Evolutionary conservation across 2,797 vertebrate genomes (phyloP).

Genomic region (Mycteria americana): DNA sequence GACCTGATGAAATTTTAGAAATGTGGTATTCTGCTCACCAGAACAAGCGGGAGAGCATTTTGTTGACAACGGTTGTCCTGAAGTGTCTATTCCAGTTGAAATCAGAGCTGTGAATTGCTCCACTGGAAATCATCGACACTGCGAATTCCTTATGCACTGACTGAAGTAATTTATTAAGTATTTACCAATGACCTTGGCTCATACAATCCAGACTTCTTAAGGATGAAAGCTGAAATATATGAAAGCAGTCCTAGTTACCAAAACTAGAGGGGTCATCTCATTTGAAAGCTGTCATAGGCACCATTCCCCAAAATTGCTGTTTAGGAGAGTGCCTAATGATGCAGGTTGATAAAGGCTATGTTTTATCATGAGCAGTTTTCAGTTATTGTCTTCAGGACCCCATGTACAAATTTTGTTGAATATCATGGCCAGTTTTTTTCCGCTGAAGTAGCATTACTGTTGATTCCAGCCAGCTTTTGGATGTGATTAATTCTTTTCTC

Average conservation of each 20-base stretch:
- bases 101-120: neutral
- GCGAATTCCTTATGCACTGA: neutral
- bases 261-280: neutral
- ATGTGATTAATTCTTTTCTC: neutral
- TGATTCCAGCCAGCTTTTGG: neutral
- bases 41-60: neutral
- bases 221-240: neutral
- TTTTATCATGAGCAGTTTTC: neutral
- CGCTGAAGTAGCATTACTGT: rapidly evolving
- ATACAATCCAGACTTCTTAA: neutral
- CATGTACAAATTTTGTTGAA: neutral
- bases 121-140: neutral
- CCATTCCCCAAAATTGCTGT: neutral
- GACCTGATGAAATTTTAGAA: neutral
- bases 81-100: neutral
- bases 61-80: neutral
- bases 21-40: neutral
- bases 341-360: neutral
- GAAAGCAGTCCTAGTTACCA: neutral
- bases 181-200: neutral
- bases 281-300: neutral
- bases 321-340: neutral
- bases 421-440: neutral
- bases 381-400: neutral
- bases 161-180: neutral